Conservation (phyloP, 2,113 vertebrate species). For the Hassar affinis region DNA sequence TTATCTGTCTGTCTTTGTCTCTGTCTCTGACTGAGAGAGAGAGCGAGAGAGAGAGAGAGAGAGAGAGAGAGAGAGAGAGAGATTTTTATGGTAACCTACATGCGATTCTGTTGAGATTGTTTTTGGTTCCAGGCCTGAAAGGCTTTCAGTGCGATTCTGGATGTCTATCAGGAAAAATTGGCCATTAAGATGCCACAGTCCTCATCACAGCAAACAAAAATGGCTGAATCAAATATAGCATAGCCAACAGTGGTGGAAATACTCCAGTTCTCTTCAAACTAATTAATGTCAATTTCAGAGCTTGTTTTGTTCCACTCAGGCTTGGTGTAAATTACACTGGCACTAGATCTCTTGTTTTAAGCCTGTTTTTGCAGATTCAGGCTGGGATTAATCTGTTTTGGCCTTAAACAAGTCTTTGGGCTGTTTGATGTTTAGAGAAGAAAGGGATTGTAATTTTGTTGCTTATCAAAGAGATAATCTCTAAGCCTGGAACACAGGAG, state of each 20-base stretch:
- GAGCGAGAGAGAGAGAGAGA: not conserved
- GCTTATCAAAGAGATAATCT: conserved; percentile 13
- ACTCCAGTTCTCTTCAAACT: conserved; percentile 14
- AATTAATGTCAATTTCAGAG: conserved; percentile 22
- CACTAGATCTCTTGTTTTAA: not conserved
- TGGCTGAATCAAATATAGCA: conserved; percentile 3
- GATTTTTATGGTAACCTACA: conserved; percentile 4
- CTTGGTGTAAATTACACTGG: conserved; percentile 3
- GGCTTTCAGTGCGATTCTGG: conserved; percentile 13
- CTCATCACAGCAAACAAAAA: conserved; percentile 13
- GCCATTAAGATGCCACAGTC: conserved; percentile 18
- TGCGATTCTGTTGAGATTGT: not conserved
- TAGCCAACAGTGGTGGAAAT: not conserved
- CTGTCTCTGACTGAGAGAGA: not conserved
- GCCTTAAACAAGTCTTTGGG: not conserved
- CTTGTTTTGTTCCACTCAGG: conserved; percentile 14
- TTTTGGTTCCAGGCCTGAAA: conserved; percentile 3
- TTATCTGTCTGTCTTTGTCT: not conserved
- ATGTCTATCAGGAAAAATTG: conserved; percentile 7
- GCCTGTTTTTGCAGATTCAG: not conserved
- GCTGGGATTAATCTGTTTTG: not conserved
- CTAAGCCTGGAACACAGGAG: not conserved
- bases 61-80: not conserved
- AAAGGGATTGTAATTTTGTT: not conserved
- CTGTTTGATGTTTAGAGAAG: not conserved